Conservation (phyloP, 2,888 invertebrate genomes). For the Cosmia pyralina region DNA sequence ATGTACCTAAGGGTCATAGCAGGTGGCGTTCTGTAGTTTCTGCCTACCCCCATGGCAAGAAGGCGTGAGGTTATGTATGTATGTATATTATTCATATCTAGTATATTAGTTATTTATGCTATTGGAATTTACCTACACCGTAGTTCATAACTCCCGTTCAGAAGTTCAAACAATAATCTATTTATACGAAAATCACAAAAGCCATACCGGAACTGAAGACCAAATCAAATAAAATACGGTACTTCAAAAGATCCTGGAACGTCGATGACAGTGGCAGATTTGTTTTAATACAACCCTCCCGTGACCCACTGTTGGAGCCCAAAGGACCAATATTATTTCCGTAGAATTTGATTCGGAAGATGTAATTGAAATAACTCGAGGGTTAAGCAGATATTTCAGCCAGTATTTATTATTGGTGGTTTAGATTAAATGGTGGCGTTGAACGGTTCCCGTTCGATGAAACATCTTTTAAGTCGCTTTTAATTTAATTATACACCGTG, state of each 20-base stretch:
- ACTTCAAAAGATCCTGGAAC: conserved; percentile 31
- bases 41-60: no score
- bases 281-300: conserved; percentile 55
- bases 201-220: background rate
- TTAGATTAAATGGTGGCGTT: conserved; percentile 31
- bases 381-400: conserved; percentile 37
- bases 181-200: conserved; percentile 9
- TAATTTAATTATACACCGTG: background rate
- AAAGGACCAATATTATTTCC: conserved; percentile 55
- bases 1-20: no score
- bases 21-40: no score
- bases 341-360: conserved; percentile 56
- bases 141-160: background rate
- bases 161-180: conserved; percentile 20
- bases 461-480: conserved; percentile 19
- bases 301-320: conserved; percentile 30
- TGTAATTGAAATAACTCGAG: conserved; percentile 60
- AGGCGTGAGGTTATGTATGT: no score
- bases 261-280: conserved; percentile 50
- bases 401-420: conserved; percentile 41
- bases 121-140: no score
- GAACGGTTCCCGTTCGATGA: conserved; percentile 4
- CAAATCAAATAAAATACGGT: conserved; percentile 49
- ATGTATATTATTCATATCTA: no score
- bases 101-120: no score